Evolutionary conservation across 2,888 invertebrate genomes (phyloP), one percentile per base, ranked within the genome.

Genomic region (Lepas anatifera): DNA sequence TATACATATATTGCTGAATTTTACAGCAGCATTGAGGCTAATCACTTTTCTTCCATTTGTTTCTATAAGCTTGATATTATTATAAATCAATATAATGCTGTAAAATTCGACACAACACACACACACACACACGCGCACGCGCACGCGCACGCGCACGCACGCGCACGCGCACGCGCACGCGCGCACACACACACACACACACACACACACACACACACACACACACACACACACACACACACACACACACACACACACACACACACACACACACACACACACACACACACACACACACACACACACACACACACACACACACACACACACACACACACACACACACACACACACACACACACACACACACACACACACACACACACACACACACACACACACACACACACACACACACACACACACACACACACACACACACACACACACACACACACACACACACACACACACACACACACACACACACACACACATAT

Each of bases 161-260:
- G 18, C 48, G n/a, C 48, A 48, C 48, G 22, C 48, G 22, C 48
- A 48, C 48, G 22, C 48, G n/a, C 48, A 48, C 48, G 22, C 48
- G n/a, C 48, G 22, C 18, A 48, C 48, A 18, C n/a, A 48, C n/a
- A 48, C 48, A 6, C 18, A 48, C 48, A 48, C 48, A 18, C 48
- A 48, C 48, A 48, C 48, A 18, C 48, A 48, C 48, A 48, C 48
- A 18, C 48, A 48, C 48, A 48, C 48, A 18, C 48, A 48, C 48
- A 48, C 48, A 48, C 48, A 48, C 48, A 48, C 48, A 48, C 48
- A 48, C 18, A 48, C 48, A 48, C 22, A 48, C 48, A 48, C 48
- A 48, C 48, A 48, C 48, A 48, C n/a, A 48, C 48, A 48, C 48
- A 48, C 48, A 48, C 48, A 48, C 48, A 48, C 48, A 48, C 48